Percentiles rank a stretch among this genome's conserved stretches.
These are phyloP conservation scores for Protobothrops flavoviridis DNA, from an alignment of 2,113 vertebrate genomes.

Conservation along the genomic window DNA sequence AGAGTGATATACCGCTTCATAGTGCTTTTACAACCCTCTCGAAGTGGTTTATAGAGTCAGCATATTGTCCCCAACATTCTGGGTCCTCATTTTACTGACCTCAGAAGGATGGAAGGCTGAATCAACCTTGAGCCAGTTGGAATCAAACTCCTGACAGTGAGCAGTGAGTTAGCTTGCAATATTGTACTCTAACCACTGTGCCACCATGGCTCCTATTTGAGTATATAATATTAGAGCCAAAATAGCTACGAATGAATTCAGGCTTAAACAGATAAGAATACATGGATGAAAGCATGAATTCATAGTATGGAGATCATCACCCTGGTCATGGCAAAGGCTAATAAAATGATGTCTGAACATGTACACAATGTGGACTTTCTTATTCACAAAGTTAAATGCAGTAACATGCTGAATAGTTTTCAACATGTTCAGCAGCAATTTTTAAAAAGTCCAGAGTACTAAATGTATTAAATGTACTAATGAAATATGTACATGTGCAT, in stretches of 20 bases:
- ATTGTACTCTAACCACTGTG: background rate
- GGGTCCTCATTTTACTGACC: background rate
- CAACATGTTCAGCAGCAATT: background rate
- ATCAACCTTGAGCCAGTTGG: background rate
- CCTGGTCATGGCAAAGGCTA: background rate
- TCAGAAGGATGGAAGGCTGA: background rate
- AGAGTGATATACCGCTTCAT: background rate
- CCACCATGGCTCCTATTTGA: background rate
- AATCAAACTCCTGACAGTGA: background rate
- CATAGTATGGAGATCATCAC: background rate
- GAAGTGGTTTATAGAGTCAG: background rate
- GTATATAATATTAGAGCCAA: background rate
- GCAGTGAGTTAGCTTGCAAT: background rate
- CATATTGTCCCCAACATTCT: background rate
- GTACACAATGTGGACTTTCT: background rate
- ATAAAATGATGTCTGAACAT: background rate
- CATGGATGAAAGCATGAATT: background rate
- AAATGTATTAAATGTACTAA: background rate
- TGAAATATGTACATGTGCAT: background rate
- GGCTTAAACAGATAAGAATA: slow-evolving; percentile 9
- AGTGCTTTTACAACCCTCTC: background rate
- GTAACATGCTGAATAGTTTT: background rate
- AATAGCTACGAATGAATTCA: background rate
- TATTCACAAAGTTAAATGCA: background rate
- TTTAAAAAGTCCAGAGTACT: background rate